A percentile compares a stretch with the other conserved stretches of the same genome.
Conservation (phyloP, 2,888 invertebrate genomes). For the Ochlodes sylvanus region DNA sequence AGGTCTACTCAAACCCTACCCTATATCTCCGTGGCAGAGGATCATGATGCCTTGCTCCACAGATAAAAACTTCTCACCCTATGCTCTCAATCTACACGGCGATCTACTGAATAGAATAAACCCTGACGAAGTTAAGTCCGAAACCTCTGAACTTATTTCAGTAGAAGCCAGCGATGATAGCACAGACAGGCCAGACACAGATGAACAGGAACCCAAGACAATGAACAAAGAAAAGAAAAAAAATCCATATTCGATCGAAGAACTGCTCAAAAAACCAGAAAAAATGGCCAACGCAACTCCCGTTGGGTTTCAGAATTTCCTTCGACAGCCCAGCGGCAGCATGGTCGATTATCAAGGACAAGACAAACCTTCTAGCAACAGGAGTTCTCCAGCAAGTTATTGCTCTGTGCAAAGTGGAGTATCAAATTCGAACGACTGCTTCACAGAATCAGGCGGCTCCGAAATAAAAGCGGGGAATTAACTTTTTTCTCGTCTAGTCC, state of each 20-base stretch:
- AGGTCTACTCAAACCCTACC: slow-evolving; percentile 79
- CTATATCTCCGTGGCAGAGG: slow-evolving; percentile 84
- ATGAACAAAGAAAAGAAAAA: slow-evolving; percentile 85
- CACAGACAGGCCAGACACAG: slow-evolving; percentile 79
- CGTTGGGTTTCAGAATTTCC: slow-evolving; percentile 71
- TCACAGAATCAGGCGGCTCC: slow-evolving; percentile 66
- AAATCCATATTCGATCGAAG: slow-evolving; percentile 95
- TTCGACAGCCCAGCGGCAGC: slow-evolving; percentile 86
- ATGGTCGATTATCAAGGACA: slow-evolving; percentile 78
- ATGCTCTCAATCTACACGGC: slow-evolving; percentile 68
- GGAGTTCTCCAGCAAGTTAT: slow-evolving; percentile 78
- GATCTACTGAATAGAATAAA: slow-evolving; percentile 71
- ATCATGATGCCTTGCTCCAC: slow-evolving; percentile 84
- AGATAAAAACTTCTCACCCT: slow-evolving; percentile 70
- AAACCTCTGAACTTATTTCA: slow-evolving; percentile 77
- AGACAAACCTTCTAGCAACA: slow-evolving; percentile 66
- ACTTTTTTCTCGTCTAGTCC: slow-evolving; percentile 38
- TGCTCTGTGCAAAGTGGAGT: slow-evolving; percentile 73
- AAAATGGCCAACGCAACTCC: slow-evolving; percentile 79
- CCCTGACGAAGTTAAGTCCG: slow-evolving; percentile 74
- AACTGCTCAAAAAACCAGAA: slow-evolving; percentile 92
- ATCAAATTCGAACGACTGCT: slow-evolving; percentile 77
- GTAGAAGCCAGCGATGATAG: slow-evolving; percentile 87
- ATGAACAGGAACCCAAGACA: slow-evolving; percentile 67
- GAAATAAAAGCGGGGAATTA: slow-evolving; percentile 76